Percentiles rank a stretch among this genome's conserved stretches.
These are phyloP conservation scores for Eidolon dupreanum DNA, from an alignment of 2,797 vertebrate species.

Conservation along the genomic window DNA sequence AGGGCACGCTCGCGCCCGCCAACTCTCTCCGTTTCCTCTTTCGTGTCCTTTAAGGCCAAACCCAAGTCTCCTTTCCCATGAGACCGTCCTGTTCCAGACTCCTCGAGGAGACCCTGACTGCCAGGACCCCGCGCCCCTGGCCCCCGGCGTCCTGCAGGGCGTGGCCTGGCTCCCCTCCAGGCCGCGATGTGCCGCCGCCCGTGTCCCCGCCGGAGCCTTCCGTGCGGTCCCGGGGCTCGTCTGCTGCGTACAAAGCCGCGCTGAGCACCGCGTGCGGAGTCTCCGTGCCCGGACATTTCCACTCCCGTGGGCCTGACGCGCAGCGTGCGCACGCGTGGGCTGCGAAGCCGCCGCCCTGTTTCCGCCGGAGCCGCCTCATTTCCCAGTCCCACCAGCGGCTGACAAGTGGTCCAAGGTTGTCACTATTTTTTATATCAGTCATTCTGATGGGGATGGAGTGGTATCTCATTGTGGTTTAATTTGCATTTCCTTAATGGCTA, in stretches of 20 bases:
- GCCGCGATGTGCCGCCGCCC: accelerated
- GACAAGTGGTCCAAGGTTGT: not conserved
- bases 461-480: not conserved
- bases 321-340: too few species aligned
- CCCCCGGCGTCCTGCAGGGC: too few species aligned
- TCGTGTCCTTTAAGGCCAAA: not conserved
- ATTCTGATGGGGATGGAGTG: not conserved
- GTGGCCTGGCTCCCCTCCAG: accelerated
- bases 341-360: not conserved
- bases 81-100: too few species aligned
- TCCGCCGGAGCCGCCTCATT: accelerated
- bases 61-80: not conserved
- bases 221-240: accelerated
- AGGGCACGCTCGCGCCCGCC: too few species aligned
- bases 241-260: accelerated
- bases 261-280: accelerated
- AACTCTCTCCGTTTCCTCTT: too few species aligned
- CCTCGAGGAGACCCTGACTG: too few species aligned
- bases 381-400: not conserved
- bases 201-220: accelerated
- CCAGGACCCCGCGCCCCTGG: not conserved
- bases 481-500: not conserved
- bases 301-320: too few species aligned
- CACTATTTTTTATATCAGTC: not conserved
- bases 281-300: not conserved